Percentiles rank a stretch among this genome's conserved stretches.
These are phyloP conservation scores for Spongilla lacustris DNA, from an alignment of 37 sponge, comb jelly and placozoan species.

Conservation along the genomic window DNA sequence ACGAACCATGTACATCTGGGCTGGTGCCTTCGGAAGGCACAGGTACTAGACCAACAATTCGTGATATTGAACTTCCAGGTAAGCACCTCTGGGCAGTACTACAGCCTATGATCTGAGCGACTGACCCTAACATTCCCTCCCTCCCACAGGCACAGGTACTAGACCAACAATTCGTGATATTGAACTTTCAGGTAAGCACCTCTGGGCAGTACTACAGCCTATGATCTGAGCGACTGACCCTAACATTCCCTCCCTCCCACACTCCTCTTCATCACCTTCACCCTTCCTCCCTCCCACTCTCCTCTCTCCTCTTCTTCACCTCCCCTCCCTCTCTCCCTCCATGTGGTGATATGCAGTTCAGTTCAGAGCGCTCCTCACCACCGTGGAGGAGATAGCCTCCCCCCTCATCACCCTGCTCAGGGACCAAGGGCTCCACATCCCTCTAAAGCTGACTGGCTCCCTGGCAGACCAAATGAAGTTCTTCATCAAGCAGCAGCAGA, in stretches of 20 bases:
- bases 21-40: not conserved
- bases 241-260: not conserved
- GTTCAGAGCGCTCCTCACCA: conserved; percentile 8
- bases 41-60: not conserved
- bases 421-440: conserved; percentile 18
- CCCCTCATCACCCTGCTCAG: conserved; percentile 5
- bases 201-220: too few relatives aligned
- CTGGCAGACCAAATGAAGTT: conserved; percentile 57
- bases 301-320: not conserved
- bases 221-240: too few relatives aligned
- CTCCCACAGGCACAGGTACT: too few relatives aligned
- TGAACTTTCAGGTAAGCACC: too few relatives aligned
- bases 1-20: not conserved
- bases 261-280: not conserved
- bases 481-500: conserved; percentile 74
- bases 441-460: not conserved
- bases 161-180: too few relatives aligned
- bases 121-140: too few relatives aligned
- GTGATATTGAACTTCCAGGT: not conserved
- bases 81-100: not conserved
- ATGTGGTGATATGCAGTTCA: not conserved
- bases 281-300: not conserved
- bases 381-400: conserved; percentile 19
- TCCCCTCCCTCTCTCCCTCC: not conserved
- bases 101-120: too few relatives aligned